These are phyloP conservation scores for Gasterosteus nipponicus DNA, from an alignment of 2,113 vertebrate genomes.

Conservation along the genomic window DNA sequence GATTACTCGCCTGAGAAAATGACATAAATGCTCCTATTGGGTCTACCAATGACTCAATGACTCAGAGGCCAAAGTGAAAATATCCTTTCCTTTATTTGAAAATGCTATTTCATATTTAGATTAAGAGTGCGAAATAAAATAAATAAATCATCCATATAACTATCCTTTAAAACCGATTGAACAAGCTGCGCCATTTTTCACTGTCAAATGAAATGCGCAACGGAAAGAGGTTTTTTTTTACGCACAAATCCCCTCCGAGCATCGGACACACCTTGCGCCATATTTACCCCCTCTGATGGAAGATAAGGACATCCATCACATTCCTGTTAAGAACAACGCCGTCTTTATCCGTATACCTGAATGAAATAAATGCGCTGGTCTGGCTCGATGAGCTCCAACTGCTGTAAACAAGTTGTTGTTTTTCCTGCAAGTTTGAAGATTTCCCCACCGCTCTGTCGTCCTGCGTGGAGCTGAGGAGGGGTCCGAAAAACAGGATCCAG, in stretches of 20 bases:
- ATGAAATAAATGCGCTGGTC: conserved; percentile 33
- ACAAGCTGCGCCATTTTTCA: not conserved
- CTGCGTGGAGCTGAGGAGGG: conserved; percentile 28
- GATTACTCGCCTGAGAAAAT: conserved; percentile 9
- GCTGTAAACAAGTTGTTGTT: conserved; percentile 57
- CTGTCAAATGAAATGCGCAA: conserved; percentile 52
- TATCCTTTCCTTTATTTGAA: not conserved
- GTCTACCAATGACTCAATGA: conserved; percentile 26
- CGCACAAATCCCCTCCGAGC: conserved; percentile 46
- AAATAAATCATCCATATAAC: not conserved
- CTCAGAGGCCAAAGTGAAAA: conserved; percentile 31
- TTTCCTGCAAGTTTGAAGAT: conserved; percentile 30
- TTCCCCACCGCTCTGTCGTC: conserved; percentile 51
- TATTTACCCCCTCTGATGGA: not conserved
- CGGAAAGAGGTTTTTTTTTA: conserved; percentile 57
- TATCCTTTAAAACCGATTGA: not conserved
- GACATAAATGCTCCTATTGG: conserved; percentile 36
- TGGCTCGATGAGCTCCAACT: conserved; percentile 49
- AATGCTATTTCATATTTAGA: not conserved
- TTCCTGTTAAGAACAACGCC: conserved; percentile 8
- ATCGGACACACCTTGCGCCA: conserved; percentile 73
- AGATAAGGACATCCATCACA: conserved; percentile 40
- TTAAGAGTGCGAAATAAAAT: not conserved
- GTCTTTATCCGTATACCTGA: conserved; percentile 63
- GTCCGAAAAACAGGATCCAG: conserved; percentile 42